A percentile compares a stretch with the other conserved stretches of the same genome.
Evolutionary conservation across 1,140 invertebrate species (phyloP).

Genomic region (Hyles vespertilio): DNA sequence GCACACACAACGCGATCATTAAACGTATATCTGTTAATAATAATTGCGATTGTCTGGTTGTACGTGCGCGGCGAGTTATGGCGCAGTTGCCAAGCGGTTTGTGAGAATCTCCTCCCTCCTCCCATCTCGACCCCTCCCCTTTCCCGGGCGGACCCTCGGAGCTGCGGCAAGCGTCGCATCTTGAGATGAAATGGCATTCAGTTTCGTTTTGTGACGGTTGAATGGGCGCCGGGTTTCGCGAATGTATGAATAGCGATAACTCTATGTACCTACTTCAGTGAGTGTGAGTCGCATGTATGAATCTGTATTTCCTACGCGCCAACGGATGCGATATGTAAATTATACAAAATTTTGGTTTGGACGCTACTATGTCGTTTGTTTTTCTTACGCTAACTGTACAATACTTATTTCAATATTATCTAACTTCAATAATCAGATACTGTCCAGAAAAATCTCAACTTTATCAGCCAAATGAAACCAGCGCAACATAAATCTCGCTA

Average conservation of each 20-base stretch:
- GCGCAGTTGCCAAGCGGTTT: constrained; percentile 51
- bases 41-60: constrained; percentile 63
- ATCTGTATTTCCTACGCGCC: constrained; percentile 9
- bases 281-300: not conserved
- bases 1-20: constrained; percentile 39
- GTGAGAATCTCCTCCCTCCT: constrained; percentile 12
- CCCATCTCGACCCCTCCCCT: constrained; percentile 16
- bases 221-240: constrained; percentile 33
- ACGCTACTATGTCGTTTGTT: too few relatives aligned
- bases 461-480: too few relatives aligned
- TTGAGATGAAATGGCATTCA: constrained; percentile 55
- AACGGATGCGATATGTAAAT: not conserved
- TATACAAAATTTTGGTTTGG: too few relatives aligned
- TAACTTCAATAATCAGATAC: too few relatives aligned
- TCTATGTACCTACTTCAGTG: not conserved
- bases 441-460: too few relatives aligned
- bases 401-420: too few relatives aligned
- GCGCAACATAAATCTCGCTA: too few relatives aligned
- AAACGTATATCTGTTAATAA: constrained; percentile 63
- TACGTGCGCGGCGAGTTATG: constrained; percentile 56
- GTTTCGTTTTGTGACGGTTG: constrained; percentile 48
- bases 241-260: constrained; percentile 23
- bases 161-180: constrained; percentile 39
- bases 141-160: constrained; percentile 22
- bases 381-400: too few relatives aligned